Conservation (phyloP, 2,113 vertebrate genomes). For the Lepisosteus osseus region DNA sequence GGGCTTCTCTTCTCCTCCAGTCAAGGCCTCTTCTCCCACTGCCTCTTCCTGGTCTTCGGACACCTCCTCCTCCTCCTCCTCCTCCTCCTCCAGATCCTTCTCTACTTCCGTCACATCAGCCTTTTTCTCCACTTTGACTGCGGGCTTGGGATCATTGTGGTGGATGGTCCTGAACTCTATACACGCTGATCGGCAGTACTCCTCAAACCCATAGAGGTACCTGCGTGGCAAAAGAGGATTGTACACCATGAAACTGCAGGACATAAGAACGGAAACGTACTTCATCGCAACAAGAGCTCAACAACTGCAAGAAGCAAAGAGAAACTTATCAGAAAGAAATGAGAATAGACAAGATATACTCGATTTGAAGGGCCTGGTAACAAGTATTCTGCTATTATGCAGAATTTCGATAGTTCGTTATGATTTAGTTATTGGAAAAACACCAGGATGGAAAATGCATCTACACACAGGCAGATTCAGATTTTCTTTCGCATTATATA, state of each 20-base stretch:
- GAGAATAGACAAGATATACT: no score
- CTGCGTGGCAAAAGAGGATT: conserved; percentile 44
- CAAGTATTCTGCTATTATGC: no score
- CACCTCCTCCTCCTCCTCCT: conserved; percentile 63
- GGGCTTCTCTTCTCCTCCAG: conserved; percentile 62
- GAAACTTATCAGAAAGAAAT: no score
- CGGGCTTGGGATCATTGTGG: conserved; percentile 84
- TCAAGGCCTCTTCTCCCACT: conserved; percentile 57
- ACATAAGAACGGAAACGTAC: background rate
- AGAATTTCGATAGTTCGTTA: no score
- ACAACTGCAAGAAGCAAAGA: no score
- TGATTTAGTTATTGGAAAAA: no score
- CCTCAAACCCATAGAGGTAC: conserved; percentile 97
- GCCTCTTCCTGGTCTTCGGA: conserved; percentile 29
- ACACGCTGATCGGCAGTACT: conserved; percentile 91
- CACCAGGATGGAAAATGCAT: no score
- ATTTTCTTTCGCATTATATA: no score
- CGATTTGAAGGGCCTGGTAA: no score
- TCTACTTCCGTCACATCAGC: conserved; percentile 47
- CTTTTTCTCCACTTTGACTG: conserved; percentile 67
- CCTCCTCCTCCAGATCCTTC: conserved; percentile 54
- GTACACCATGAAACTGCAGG: background rate
- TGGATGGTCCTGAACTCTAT: conserved; percentile 96
- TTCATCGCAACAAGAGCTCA: background rate
- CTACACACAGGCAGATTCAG: no score